These are phyloP conservation scores for Drosophila ficusphila DNA, from an alignment of 1,140 invertebrate genomes.

Conservation along the genomic window DNA sequence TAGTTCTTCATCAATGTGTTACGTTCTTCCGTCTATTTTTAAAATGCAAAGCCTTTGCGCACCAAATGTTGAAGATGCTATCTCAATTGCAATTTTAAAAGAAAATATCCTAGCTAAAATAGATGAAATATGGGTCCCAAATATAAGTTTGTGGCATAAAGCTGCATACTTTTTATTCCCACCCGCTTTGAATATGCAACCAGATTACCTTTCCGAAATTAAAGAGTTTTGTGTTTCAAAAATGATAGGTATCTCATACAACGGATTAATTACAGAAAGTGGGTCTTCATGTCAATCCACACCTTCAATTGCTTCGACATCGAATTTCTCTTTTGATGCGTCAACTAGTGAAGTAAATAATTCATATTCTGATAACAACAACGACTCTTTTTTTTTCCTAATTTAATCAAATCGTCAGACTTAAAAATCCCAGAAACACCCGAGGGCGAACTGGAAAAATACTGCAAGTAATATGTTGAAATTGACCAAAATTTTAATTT, in stretches of 20 bases:
- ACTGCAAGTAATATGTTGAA: conserved; percentile 18
- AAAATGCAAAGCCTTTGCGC: not conserved
- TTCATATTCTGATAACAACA: not conserved
- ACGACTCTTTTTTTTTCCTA: conserved; percentile 19
- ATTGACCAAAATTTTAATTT: conserved; percentile 20
- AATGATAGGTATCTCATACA: no score
- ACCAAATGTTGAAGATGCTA: not conserved
- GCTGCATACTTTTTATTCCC: not conserved
- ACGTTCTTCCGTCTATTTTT: not conserved
- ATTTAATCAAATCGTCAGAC: conserved; percentile 8
- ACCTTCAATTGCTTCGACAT: not conserved
- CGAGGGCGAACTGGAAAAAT: conserved; percentile 18
- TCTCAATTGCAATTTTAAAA: not conserved
- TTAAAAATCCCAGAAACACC: conserved; percentile 4
- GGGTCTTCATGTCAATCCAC: not conserved
- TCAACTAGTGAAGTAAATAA: not conserved
- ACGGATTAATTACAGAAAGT: not conserved
- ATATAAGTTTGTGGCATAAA: not conserved
- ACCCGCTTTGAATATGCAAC: not conserved
- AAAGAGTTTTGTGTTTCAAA: not conserved
- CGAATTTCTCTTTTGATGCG: not conserved
- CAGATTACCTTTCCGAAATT: not conserved
- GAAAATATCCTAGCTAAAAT: not conserved
- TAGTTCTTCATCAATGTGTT: no score
- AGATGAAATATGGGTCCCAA: not conserved